Evolutionary conservation across 1,140 invertebrate genomes (phyloP), one percentile per base, ranked within the genome.

Genomic region (Lamellibrachia luymesi): DNA sequence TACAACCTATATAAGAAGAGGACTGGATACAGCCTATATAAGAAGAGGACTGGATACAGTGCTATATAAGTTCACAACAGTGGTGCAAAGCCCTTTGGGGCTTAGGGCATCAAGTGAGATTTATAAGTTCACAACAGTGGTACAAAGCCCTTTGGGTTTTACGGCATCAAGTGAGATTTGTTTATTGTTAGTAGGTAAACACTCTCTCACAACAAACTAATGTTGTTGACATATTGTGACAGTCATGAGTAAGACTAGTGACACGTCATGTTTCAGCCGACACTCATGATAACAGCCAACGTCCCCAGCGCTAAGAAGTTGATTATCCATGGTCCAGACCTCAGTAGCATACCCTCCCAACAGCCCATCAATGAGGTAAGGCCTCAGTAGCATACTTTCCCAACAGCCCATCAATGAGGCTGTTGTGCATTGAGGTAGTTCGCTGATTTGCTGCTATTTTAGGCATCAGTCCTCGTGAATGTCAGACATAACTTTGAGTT

Each of bases 261-360:
- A 80, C 17, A 22, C 25, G 64, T 80, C 17, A 22, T 80, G 64
- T 80, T 80, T 80, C 94, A 97, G 97, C 97, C 99, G 0, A 99
- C 98, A 0, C 98, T 99, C 94, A 97, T 99, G 92, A 97, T 99
- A 0, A 99, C 99, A 2, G 99, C 99, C 0, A 99, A 99, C 97
- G 99, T 99, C 51, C 99, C 99, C 0, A 99, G 98, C 13, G 99
- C 99, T 7, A 99, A 99, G 96, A 99, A 99, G 97, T 99, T 99
- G 94, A 98, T 99, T 93, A 98, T 99, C 50, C 99, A 99, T 96
- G 99, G 99, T 1, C 98, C 98, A 90, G 98, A 96, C 97, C 98
- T 94, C 98, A 99, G 98, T 94, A 98, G 98, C 93, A 99, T 99
- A 95, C 99, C 99, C 5, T 99, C 99, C 0, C 99, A 99, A 95